Conservation (phyloP, 2,113 vertebrate species). For the Ophiodon elongatus region DNA sequence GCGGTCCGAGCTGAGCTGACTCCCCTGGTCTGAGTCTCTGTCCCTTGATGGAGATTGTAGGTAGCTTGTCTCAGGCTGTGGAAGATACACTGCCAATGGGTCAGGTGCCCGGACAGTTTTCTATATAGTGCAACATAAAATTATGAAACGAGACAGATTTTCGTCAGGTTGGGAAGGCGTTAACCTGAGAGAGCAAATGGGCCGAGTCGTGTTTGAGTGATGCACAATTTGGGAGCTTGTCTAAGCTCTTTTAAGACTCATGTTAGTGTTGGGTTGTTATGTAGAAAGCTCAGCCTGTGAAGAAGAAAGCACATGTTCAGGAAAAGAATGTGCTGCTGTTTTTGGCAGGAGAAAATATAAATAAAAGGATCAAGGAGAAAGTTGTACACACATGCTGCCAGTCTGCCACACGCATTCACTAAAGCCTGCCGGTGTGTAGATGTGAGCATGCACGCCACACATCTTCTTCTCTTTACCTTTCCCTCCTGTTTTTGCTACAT, state of each 20-base stretch:
- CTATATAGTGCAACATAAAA: conserved; percentile 2
- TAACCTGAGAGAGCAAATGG: not conserved
- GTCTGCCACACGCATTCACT: conserved; percentile 31
- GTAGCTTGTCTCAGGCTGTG: conserved; percentile 50
- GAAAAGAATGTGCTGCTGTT: conserved; percentile 39
- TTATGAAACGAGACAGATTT: not conserved
- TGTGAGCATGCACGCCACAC: conserved; percentile 2
- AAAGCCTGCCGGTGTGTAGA: conserved; percentile 11
- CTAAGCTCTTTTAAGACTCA: conserved; percentile 34
- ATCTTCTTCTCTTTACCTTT: not conserved
- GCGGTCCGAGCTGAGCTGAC: conserved; percentile 55
- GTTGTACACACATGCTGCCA: conserved; percentile 26
- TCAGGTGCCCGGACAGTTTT: not conserved
- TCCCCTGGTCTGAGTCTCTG: conserved; percentile 68
- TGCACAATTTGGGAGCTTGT: conserved; percentile 4
- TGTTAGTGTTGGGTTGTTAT: conserved; percentile 42
- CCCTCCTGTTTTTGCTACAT: conserved; percentile 9
- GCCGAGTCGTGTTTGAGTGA: conserved; percentile 6
- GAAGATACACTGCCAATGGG: not conserved
- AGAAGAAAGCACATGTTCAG: conserved; percentile 26
- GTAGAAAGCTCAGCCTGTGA: conserved; percentile 20
- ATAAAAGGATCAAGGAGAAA: conserved; percentile 50
- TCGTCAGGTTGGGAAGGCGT: not conserved
- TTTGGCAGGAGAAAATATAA: conserved; percentile 52
- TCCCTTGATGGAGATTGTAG: conserved; percentile 34